Evolutionary conservation across 2,888 invertebrate species (phyloP), one percentile per base, ranked within the genome.

Genomic region (Eurytoma californica): DNA sequence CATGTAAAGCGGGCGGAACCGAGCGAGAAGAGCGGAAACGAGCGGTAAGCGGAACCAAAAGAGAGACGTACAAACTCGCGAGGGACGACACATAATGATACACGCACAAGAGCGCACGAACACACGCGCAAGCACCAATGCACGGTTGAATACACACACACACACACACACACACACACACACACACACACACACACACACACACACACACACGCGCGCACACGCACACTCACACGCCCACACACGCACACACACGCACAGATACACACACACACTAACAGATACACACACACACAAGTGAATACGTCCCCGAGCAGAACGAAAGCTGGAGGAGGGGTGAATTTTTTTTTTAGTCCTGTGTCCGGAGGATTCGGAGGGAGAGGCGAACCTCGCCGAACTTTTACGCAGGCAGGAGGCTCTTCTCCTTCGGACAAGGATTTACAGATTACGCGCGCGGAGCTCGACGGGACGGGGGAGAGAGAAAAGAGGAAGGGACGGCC

Each of bases 301-400:
- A 0, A 7, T 0, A 39, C 4, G 39, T 39, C 39, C 39, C 30
- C 7, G 39, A 39, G 16, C 12, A 67, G n/a, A 14, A 47, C 49
- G 72, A 72, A 18, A 57, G 53, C 57, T 58, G 39, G 63, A 55
- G 57, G 66, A 65, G 66, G 73, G 70, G 74, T 70, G 57, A 4
- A 63, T 49, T 80, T 80, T 80, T 77, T 80, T 72, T 72, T 76
- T 51, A 75, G 55, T 53, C 66, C 68, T 60, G 77, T 70, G 70
- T 69, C 58, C 66, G 49, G 76, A 53, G 73, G 60, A 74, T 80
- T 66, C 51, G 79, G 78, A 86, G 85, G 86, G 86, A 87, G 87
- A 86, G n/a, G 86, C 85, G 85, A 86, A 87, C 88, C 89, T 90
- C 88, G 86, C 88, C 86, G 88, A 88, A 89, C 89, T 89, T 88